phyloP scores from a whole-genome alignment of 2,888 invertebrate genomes.

The Andrena bicolor region DNA sequence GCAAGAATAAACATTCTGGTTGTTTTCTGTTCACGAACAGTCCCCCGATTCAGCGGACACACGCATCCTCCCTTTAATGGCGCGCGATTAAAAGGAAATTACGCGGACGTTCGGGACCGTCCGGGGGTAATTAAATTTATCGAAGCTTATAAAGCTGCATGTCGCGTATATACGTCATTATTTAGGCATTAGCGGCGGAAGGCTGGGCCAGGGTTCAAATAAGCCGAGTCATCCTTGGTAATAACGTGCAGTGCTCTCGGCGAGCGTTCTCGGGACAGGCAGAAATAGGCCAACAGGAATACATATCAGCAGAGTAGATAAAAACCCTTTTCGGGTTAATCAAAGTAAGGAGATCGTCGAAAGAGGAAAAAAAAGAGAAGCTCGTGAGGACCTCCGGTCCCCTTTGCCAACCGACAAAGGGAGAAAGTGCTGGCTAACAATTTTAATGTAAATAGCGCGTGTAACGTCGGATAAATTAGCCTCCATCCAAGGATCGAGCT shows the following conservation, averaged over 20 bases:
- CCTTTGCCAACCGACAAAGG: constrained; percentile 40
- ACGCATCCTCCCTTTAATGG: constrained; percentile 11
- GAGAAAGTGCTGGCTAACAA: constrained; percentile 8
- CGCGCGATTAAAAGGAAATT: constrained; percentile 51
- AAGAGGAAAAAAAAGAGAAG: background rate
- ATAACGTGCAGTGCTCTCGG: constrained; percentile 77
- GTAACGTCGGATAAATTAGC: constrained; percentile 9
- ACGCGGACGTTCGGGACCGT: constrained; percentile 16
- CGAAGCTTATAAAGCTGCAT: constrained; percentile 61
- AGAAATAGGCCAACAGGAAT: constrained; percentile 62
- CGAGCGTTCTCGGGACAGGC: constrained; percentile 45
- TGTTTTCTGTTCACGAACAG: constrained; percentile 1
- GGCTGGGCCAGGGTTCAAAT: constrained; percentile 44
- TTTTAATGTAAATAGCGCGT: constrained; percentile 43
- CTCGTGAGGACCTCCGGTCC: constrained; percentile 6
- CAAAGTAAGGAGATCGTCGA: constrained; percentile 60
- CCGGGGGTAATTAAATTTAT: constrained; percentile 66
- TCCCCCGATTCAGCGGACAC: constrained; percentile 5
- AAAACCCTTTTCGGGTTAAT: constrained; percentile 58
- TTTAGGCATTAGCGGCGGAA: constrained; percentile 61
- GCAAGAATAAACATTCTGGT: background rate
- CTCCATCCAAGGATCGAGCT: background rate
- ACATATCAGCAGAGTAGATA: constrained; percentile 36
- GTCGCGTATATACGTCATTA: constrained; percentile 67
- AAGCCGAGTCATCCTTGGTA: constrained; percentile 82